phyloP scores from a whole-genome alignment of 2,113 vertebrate species.

The Tachysurus fulvidraco region DNA sequence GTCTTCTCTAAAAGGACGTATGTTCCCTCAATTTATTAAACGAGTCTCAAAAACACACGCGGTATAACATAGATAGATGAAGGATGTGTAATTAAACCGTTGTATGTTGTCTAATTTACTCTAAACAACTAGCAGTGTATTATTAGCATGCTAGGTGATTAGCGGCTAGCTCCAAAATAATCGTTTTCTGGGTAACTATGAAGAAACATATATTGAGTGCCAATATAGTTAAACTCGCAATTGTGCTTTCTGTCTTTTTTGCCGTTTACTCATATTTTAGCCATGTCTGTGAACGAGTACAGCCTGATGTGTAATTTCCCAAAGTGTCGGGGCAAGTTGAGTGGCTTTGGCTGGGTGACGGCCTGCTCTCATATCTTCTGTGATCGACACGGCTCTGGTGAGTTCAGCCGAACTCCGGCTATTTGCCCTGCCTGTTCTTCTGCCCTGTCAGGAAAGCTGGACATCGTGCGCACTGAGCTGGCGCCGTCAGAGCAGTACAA shows the following conservation, averaged over 20 bases:
- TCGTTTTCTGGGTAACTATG: background rate
- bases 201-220: background rate
- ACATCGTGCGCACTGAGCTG: slow-evolving; percentile 84
- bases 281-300: slow-evolving; percentile 81
- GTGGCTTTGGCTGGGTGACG: slow-evolving; percentile 85
- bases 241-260: background rate
- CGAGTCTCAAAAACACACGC: too few species aligned
- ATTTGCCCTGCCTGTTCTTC: slow-evolving; percentile 85
- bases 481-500: slow-evolving; percentile 86
- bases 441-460: slow-evolving; percentile 83
- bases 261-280: slow-evolving; percentile 15
- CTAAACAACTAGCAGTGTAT: background rate
- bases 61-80: too few species aligned
- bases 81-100: background rate
- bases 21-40: background rate
- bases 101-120: background rate
- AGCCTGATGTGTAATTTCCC: slow-evolving; percentile 84
- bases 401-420: slow-evolving; percentile 83
- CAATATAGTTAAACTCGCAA: background rate
- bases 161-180: background rate
- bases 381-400: slow-evolving; percentile 84
- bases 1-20: background rate
- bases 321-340: slow-evolving; percentile 81
- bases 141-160: background rate
- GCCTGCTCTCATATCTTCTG: slow-evolving; percentile 89